Conservation (phyloP, 2,113 vertebrate genomes). For the Cheilinus undulatus region DNA sequence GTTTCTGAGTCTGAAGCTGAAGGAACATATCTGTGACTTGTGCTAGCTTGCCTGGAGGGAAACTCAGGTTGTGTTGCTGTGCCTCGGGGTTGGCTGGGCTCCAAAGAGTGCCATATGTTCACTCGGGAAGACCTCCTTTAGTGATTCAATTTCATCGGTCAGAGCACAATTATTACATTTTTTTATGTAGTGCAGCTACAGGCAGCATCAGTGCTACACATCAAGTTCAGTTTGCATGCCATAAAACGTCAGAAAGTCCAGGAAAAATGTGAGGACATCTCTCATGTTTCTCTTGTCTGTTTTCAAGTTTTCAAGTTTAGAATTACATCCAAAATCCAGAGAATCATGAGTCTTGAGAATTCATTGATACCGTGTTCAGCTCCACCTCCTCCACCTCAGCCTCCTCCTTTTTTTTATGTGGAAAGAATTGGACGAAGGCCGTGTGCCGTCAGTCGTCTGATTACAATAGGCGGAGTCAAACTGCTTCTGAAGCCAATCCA, state of each 20-base stretch:
- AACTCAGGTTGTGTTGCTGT: conserved; percentile 14
- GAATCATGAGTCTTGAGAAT: no score
- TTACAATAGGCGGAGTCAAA: no score
- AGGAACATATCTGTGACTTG: conserved; percentile 52
- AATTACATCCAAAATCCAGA: no score
- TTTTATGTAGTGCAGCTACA: not conserved
- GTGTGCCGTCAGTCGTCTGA: no score
- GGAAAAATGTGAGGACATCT: not conserved
- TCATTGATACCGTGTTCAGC: no score
- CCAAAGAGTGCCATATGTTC: no score
- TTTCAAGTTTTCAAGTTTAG: not conserved
- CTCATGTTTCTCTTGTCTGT: not conserved
- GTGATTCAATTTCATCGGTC: no score
- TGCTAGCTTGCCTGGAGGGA: conserved; percentile 48
- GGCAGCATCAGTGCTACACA: not conserved
- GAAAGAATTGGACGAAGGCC: no score
- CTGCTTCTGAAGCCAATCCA: no score
- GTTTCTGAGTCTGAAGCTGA: conserved; percentile 56
- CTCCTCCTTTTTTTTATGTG: no score
- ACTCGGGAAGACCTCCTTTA: no score
- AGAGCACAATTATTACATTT: not conserved
- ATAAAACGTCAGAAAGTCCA: not conserved
- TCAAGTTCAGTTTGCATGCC: not conserved
- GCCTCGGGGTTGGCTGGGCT: conserved; percentile 36
- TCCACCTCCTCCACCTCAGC: no score